Evolutionary conservation across 2,113 vertebrate genomes (phyloP).

Genomic region (Odontesthes bonariensis): DNA sequence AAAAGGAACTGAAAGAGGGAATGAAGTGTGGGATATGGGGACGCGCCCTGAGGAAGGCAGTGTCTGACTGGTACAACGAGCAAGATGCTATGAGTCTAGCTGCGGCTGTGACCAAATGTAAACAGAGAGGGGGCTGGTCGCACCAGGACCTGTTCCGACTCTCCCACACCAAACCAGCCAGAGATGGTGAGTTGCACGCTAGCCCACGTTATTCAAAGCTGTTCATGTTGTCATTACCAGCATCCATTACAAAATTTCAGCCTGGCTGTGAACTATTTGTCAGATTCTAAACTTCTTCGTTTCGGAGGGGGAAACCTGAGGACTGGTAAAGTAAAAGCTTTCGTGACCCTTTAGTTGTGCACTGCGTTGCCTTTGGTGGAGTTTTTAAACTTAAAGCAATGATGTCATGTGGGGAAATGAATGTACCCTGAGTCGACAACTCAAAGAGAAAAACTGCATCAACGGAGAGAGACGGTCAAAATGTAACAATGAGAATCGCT

Average conservation of each 20-base stretch:
- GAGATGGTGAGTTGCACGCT: slow-evolving; percentile 85
- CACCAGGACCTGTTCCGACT: slow-evolving; percentile 95
- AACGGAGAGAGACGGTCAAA: too few species aligned
- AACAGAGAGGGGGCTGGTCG: slow-evolving; percentile 93
- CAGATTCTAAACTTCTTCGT: background rate
- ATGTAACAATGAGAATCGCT: too few species aligned
- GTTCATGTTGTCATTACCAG: background rate
- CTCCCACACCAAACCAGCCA: slow-evolving; percentile 93
- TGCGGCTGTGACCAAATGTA: slow-evolving; percentile 91
- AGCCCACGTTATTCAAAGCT: background rate
- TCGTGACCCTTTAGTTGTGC: too few species aligned
- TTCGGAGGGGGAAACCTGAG: too few species aligned
- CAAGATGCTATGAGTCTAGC: slow-evolving; percentile 90
- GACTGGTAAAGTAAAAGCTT: too few species aligned
- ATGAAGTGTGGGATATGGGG: slow-evolving; percentile 98
- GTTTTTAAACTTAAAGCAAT: too few species aligned
- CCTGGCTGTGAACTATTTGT: background rate
- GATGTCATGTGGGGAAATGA: too few species aligned
- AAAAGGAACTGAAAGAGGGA: slow-evolving; percentile 92
- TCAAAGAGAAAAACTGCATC: too few species aligned
- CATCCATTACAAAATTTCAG: background rate
- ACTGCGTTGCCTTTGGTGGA: too few species aligned
- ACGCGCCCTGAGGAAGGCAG: slow-evolving; percentile 91
- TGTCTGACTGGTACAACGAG: slow-evolving; percentile 94
- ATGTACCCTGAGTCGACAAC: too few species aligned